phyloP scores from a whole-genome alignment of 2,888 invertebrate genomes.

The Hemaris fuciformis region DNA sequence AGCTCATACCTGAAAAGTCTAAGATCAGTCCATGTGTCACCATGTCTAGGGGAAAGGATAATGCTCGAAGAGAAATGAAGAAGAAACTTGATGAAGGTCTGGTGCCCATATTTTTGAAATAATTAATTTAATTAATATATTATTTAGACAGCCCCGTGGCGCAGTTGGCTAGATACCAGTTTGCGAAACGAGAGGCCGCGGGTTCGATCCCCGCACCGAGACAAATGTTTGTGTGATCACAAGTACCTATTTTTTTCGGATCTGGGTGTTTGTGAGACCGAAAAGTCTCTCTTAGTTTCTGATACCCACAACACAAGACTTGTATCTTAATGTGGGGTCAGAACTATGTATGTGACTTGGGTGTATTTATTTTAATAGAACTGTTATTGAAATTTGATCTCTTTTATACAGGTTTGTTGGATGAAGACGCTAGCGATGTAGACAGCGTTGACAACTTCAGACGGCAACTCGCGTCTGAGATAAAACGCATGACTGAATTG shows the following conservation, averaged over 20 bases:
- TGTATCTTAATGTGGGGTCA: too few relatives aligned
- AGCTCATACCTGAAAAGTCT: constrained; percentile 45
- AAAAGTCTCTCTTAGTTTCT: too few relatives aligned
- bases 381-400: background rate
- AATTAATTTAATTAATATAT: too few relatives aligned
- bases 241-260: too few relatives aligned
- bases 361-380: background rate
- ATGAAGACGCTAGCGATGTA: constrained; percentile 58
- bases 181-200: too few relatives aligned
- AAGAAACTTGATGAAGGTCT: constrained; percentile 67
- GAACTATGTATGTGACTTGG: background rate
- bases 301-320: too few relatives aligned
- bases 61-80: constrained; percentile 80
- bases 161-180: too few relatives aligned
- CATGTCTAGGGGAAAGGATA: constrained; percentile 81
- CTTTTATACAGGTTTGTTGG: constrained; percentile 50
- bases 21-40: constrained; percentile 82
- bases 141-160: too few relatives aligned
- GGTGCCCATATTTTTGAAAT: background rate
- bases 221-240: too few relatives aligned
- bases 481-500: constrained; percentile 70
- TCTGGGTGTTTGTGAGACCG: too few relatives aligned
- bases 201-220: too few relatives aligned
- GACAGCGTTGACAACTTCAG: constrained; percentile 62
- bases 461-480: constrained; percentile 75